Evolutionary conservation across 2,888 invertebrate genomes (phyloP), one percentile per base, ranked within the genome.

Genomic region (Electrophaes corylata): DNA sequence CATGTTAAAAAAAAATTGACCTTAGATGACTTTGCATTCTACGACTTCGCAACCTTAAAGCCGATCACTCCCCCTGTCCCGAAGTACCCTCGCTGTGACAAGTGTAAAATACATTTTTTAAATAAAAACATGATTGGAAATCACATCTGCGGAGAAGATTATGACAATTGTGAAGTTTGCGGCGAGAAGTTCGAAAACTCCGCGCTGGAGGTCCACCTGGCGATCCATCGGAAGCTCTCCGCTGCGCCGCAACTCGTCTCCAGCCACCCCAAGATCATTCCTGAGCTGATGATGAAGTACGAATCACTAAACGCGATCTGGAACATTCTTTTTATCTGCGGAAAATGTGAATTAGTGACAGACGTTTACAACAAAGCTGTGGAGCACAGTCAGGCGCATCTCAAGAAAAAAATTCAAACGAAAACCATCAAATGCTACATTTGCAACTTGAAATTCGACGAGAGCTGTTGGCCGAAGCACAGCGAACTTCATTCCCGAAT

Each of bases 241-340:
- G 18, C 20, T 5, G 18, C 12, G 10, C 19, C n/a, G 0, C 19
- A 19, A 12, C 6, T 29, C 1, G 16, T 4, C 19, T 16, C 11
- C 6, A 26, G 43, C 4, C 53, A 4, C 37, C 31, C 29, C 14
- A 59, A 57, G 26, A 18, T 57, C 0, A 53, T 78, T 23, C 73
- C 80, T 0, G 79, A 79, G 1, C 43, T 86, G 0, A 60, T 84
- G 2, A 72, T 76, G 47, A 82, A 77, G 14, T 86, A 86, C 31
- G 65, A 81, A 10, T 73, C 73, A 0, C 56, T 84, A 0, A 73
- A 74, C 6, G 69, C 69, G 0, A 74, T 74, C 6, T 86, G 86
- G 86, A 81, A 86, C 10, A 73, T 86, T 0, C 57, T 86, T 0
- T 87, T 73, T 18, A 52, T 66, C 2, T 88, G 88, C 48, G 26